Conservation (phyloP, 2,113 vertebrate species). For the Reinhardtius hippoglossoides region DNA sequence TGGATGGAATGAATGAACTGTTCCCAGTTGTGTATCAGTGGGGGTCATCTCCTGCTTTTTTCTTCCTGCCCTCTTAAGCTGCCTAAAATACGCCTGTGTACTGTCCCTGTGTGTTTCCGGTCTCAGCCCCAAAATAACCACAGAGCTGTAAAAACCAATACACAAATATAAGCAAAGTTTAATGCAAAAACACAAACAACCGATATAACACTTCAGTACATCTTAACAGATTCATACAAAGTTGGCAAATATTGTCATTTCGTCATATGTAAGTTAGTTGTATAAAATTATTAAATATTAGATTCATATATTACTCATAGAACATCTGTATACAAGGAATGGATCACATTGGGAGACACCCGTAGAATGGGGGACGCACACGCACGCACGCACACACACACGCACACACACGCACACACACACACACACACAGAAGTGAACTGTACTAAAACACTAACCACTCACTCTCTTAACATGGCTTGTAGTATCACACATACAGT, state of each 20-base stretch:
- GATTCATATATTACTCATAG: conserved; percentile 88
- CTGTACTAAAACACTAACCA: conserved; percentile 33
- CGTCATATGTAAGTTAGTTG: conserved; percentile 85
- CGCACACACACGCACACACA: conserved; percentile 24
- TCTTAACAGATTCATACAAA: conserved; percentile 79
- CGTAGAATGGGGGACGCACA: conserved; percentile 74
- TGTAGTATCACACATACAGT: conserved; percentile 54
- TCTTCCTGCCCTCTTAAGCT: conserved; percentile 55
- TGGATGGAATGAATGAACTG: conserved; percentile 44
- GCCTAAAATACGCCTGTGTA: conserved; percentile 58
- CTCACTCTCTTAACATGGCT: conserved; percentile 55
- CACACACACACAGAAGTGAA: conserved; percentile 29
- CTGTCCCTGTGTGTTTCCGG: conserved; percentile 50
- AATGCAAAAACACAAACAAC: conserved; percentile 82
- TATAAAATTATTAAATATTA: conserved; percentile 91
- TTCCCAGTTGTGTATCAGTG: conserved; percentile 52
- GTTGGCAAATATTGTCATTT: conserved; percentile 80
- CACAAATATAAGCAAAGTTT: conserved; percentile 81
- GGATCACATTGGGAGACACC: conserved; percentile 84
- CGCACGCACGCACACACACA: conserved; percentile 16
- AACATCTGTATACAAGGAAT: conserved; percentile 86
- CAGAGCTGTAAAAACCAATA: conserved; percentile 45
- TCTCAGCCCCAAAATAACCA: conserved; percentile 65
- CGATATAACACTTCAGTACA: conserved; percentile 80
- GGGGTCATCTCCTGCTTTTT: conserved; percentile 56